Conservation (phyloP, 2,888 invertebrate species). For the Drosophila borborema region DNA sequence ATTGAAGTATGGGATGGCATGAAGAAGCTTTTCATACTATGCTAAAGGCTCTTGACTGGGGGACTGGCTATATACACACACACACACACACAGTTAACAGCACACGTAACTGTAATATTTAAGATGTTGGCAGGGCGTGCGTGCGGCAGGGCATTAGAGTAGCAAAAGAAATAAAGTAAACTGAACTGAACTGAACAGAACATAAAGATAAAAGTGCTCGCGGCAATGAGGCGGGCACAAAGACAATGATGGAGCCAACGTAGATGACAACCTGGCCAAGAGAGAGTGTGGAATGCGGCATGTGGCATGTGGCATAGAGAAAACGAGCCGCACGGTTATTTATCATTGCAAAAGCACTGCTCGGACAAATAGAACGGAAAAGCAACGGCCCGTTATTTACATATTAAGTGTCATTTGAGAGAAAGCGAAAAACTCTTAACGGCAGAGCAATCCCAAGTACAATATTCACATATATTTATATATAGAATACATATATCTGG, state of each 20-base stretch:
- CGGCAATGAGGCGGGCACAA: conserved; percentile 55
- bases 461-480: not conserved
- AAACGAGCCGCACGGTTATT: conserved; percentile 30
- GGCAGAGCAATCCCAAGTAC: not conserved
- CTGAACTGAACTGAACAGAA: conserved; percentile 68
- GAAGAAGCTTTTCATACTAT: conserved; percentile 22
- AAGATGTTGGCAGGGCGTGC: conserved; percentile 43
- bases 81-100: conserved; percentile 21
- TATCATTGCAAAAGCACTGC: conserved; percentile 25
- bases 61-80: conserved; percentile 5
- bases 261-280: conserved; percentile 31
- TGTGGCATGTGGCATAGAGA: conserved; percentile 20
- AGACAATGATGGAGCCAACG: conserved; percentile 62
- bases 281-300: conserved; percentile 2
- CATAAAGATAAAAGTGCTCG: conserved; percentile 73
- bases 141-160: conserved; percentile 4
- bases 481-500: not conserved
- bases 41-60: conserved; percentile 28
- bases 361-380: conserved; percentile 28
- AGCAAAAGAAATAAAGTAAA: conserved; percentile 66
- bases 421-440: not conserved
- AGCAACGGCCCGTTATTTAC: conserved; percentile 29
- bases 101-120: conserved; percentile 61
- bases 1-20: conserved; percentile 9
- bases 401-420: conserved; percentile 32